Conservation (phyloP, 2,797 vertebrate genomes). For the Scleropages formosus region DNA sequence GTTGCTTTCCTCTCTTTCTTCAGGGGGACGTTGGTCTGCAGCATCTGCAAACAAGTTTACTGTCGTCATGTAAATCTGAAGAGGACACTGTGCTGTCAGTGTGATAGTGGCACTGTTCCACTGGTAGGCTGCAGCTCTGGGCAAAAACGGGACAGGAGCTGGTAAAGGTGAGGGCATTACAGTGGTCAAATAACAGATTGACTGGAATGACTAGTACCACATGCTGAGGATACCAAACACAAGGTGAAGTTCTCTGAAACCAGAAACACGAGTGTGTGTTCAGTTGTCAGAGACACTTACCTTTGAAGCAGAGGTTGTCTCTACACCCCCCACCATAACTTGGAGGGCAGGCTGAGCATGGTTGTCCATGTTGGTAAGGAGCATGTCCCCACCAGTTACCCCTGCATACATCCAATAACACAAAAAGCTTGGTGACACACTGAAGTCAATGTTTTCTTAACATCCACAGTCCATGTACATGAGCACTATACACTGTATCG, state of each 20-base stretch:
- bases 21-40: constrained; percentile 73
- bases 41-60: constrained; percentile 58
- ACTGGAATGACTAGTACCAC: no score
- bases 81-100: no score
- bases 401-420: constrained; percentile 57
- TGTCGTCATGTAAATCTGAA: no score
- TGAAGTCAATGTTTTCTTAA: neutral
- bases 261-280: neutral
- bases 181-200: no score
- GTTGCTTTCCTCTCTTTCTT: constrained; percentile 87
- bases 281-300: constrained; percentile 52
- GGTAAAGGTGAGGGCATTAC: no score
- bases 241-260: no score
- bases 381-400: constrained; percentile 98
- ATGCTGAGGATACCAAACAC: no score
- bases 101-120: no score
- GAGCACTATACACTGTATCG: no score
- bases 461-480: neutral
- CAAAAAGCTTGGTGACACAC: neutral
- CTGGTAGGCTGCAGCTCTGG: no score
- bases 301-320: constrained; percentile 94
- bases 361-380: constrained; percentile 88
- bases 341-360: constrained; percentile 92
- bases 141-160: no score
- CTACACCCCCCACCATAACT: constrained; percentile 92